These are phyloP conservation scores for Plemyria rubiginata DNA, from an alignment of 2,888 invertebrate species.

Conservation along the genomic window DNA sequence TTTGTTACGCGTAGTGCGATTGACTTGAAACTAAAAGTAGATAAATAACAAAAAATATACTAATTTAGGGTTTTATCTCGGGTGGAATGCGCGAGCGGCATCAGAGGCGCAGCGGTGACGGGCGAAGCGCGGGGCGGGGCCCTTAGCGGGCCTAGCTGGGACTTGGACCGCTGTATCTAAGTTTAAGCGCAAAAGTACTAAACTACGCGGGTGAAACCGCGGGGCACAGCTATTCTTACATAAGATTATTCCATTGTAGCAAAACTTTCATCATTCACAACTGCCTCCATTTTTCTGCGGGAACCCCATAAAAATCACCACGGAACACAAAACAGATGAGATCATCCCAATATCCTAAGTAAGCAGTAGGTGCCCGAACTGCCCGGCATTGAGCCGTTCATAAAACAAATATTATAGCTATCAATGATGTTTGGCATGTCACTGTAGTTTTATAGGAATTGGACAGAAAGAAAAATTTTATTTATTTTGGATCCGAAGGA, in stretches of 20 bases:
- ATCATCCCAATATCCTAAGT: slow-evolving; percentile 33
- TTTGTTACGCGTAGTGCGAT: too few species aligned
- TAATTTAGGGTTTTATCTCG: too few species aligned
- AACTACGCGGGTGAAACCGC: too few species aligned
- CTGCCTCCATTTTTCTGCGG: slow-evolving; percentile 2
- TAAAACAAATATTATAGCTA: slow-evolving; percentile 67
- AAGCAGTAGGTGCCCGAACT: slow-evolving; percentile 33
- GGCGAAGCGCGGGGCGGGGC: too few species aligned
- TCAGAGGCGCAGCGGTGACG: too few species aligned
- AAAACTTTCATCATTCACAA: slow-evolving; percentile 9
- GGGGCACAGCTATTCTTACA: too few species aligned
- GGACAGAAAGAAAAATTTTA: slow-evolving; percentile 44
- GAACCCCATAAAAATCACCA: slow-evolving; percentile 13
- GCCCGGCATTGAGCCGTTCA: slow-evolving; percentile 47
- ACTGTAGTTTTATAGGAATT: slow-evolving; percentile 57
- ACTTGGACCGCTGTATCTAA: too few species aligned
- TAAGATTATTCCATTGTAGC: background rate
- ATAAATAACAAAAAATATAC: too few species aligned
- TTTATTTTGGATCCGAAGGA: slow-evolving; percentile 52
- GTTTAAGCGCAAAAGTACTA: too few species aligned
- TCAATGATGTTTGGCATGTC: slow-evolving; percentile 58
- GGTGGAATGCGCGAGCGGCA: too few species aligned
- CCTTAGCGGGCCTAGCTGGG: too few species aligned
- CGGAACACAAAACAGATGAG: slow-evolving; percentile 24
- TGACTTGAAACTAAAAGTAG: too few species aligned